Base-by-base conservation (phyloP, 2,888 invertebrate genomes). In the Anoncus sp. region DNA sequence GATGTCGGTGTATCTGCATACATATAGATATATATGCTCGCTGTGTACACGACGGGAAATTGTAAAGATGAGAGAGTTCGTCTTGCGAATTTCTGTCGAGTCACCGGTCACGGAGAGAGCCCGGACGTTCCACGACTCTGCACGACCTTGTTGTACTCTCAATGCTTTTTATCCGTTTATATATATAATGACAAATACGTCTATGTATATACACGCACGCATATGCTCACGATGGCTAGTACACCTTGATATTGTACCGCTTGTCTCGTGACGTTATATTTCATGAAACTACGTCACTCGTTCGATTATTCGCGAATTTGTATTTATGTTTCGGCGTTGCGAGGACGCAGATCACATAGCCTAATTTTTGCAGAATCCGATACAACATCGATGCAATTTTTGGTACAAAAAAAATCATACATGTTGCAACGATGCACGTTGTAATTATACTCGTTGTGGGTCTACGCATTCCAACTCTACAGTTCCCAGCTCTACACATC, bases 121-220 rank as follows among this genome's bases (percentile, higher is more conserved):
- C 59, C 57, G 57, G 67, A 74, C 66, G 74, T 67, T 69, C 38
- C 67, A 51, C 67, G 69, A 75, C 60, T 35, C 51, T 24, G 40
- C 53, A 60, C 74, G 75, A 75, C 75, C 75, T 75, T 75, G 75
- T 62, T 75, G 75, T 75, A 59, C 62, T 49, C 55, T 72, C 63
- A 51, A 57, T 57, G 20, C 20, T 66, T 20, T 59, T 49, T 51
- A 24, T 31, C 12, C 20, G 14, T 5, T 7, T 51, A 51, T 51
- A 27, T 57, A 20, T 38, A 24, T n/a, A n/a, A n/a, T n/a, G 20
- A 55, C 31, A 55, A 24, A 40, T 66, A 60, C 43, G n/a, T 9
- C 20, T 35, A 55, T 49, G 40, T 66, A 40, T 10, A 31, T 7
- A 7, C 31, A 6, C 31, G 31, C 59, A 40, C 45, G n/a, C 31